phyloP scores from a whole-genome alignment of 2,888 invertebrate species.

The Bibio marci region DNA sequence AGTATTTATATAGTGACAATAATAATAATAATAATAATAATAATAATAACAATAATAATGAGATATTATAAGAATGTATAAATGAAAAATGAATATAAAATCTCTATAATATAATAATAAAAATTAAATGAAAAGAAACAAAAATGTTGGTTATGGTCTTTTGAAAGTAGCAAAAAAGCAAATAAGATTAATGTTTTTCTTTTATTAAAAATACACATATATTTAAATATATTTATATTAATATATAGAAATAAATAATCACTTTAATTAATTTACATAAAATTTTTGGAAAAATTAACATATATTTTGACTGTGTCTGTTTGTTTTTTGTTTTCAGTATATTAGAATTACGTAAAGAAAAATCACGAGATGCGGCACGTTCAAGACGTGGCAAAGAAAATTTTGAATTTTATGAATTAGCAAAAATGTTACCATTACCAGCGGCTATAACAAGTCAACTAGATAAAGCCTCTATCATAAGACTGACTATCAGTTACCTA shows the following conservation, averaged over 20 bases:
- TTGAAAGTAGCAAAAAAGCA: not conserved
- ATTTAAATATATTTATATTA: no score
- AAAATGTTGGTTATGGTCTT: conserved; percentile 2
- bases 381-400: conserved; percentile 88
- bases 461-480: conserved; percentile 91
- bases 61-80: not conserved
- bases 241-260: no score
- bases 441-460: conserved; percentile 86
- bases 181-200: conserved; percentile 1
- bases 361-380: conserved; percentile 81
- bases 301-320: no score
- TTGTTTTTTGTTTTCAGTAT: conserved; percentile 48
- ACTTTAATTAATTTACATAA: no score
- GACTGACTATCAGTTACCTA: conserved; percentile 89
- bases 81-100: no score
- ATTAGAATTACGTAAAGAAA: conserved; percentile 83
- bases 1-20: no score
- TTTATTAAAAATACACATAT: no score
- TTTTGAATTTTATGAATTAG: conserved; percentile 90
- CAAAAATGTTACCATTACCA: conserved; percentile 81
- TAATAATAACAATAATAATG: no score
- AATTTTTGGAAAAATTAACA: no score
- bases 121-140: no score
- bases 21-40: no score
- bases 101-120: no score